Conservation (phyloP, 2,797 vertebrate species). For the Spatula clypeata region DNA sequence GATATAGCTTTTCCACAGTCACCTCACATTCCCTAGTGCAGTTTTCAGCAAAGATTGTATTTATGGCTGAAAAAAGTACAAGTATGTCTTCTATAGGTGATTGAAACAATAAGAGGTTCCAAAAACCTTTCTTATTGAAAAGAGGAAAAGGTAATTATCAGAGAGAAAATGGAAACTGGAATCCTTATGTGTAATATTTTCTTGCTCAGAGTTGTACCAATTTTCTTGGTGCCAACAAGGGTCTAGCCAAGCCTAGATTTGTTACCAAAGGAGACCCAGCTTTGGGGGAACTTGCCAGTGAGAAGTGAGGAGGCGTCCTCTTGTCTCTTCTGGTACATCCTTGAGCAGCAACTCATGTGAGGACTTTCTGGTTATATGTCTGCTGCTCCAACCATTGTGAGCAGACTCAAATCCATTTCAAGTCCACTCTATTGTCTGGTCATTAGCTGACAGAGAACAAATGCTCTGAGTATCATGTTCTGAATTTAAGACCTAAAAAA, state of each 20-base stretch:
- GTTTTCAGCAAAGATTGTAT: neutral
- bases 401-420: accelerated
- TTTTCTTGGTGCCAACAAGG: neutral
- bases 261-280: neutral
- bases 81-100: neutral
- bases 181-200: neutral
- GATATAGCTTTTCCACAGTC: neutral
- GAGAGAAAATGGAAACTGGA: neutral
- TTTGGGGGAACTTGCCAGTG: neutral
- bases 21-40: neutral
- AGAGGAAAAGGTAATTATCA: neutral
- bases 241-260: neutral
- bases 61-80: conserved; percentile 32
- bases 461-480: neutral
- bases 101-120: conserved; percentile 11
- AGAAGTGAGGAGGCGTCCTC: neutral
- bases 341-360: neutral
- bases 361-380: neutral
- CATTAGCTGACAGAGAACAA: neutral
- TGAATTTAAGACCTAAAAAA: neutral
- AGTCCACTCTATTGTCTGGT: neutral
- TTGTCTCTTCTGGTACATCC: neutral
- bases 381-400: neutral
- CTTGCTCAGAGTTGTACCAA: neutral
- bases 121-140: conserved; percentile 10